Evolutionary conservation across 2,888 invertebrate genomes (phyloP).

Genomic region (Nipponacmea schrenckii): DNA sequence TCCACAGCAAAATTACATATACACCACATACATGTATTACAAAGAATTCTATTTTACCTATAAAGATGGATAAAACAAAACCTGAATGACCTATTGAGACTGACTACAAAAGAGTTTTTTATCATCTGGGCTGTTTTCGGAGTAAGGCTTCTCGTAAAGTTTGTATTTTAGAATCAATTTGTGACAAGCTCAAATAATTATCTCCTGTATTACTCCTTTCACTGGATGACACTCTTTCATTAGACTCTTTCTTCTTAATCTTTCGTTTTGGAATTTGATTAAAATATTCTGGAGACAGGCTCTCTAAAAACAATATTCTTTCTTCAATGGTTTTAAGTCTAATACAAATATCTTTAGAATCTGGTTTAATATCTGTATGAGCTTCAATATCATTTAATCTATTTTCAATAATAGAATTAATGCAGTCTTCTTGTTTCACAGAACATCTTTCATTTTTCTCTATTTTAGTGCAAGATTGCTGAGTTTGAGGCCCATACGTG

Average conservation of each 20-base stretch:
- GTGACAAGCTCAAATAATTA: neutral
- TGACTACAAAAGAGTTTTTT: no score
- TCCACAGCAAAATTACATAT: no score
- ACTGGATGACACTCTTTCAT: neutral
- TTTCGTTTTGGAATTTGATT: neutral
- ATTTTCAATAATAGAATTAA: slow-evolving; percentile 72
- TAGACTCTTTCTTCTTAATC: neutral
- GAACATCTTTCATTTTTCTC: slow-evolving; percentile 5
- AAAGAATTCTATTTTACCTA: no score
- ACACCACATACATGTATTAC: no score
- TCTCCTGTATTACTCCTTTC: neutral
- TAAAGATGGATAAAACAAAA: no score
- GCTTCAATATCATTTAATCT: slow-evolving; percentile 76
- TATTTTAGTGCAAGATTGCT: slow-evolving; percentile 20
- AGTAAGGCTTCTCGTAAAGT: neutral
- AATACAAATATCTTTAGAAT: slow-evolving; percentile 73
- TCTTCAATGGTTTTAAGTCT: slow-evolving; percentile 81
- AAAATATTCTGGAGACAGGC: slow-evolving; percentile 84
- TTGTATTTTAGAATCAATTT: neutral
- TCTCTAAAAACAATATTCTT: slow-evolving; percentile 78
- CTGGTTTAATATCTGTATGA: slow-evolving; percentile 71
- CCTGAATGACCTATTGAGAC: no score
- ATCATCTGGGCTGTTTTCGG: neutral
- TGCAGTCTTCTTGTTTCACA: slow-evolving; percentile 16
- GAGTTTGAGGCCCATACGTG: slow-evolving; percentile 68